phyloP scores from a whole-genome alignment of 92 coral and sea anemone species.

The Zoanthus solanderi region DNA sequence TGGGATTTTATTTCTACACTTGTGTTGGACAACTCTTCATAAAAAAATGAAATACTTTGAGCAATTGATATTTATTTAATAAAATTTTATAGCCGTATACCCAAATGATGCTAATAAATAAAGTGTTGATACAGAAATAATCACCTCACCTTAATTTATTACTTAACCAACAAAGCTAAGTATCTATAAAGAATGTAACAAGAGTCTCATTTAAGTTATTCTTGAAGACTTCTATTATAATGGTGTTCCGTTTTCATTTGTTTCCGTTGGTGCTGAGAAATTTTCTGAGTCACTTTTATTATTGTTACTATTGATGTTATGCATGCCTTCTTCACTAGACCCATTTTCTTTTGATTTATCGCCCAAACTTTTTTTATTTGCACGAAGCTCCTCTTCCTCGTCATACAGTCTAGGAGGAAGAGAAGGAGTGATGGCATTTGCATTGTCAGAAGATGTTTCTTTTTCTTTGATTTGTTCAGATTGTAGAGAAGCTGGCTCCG shows the following conservation, averaged over 20 bases:
- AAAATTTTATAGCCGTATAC: too few species aligned
- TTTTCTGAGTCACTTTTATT: not conserved
- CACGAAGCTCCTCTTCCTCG: slow-evolving; percentile 1
- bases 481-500: not conserved
- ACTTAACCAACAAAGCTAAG: too few species aligned
- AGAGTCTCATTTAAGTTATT: too few species aligned
- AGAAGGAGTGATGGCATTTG: not conserved
- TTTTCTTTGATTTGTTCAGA: not conserved
- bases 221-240: not conserved
- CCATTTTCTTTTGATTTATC: not conserved
- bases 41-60: too few species aligned
- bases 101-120: too few species aligned
- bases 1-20: too few species aligned
- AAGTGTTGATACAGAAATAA: too few species aligned
- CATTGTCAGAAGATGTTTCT: not conserved
- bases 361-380: not conserved
- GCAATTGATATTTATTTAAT: too few species aligned
- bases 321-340: not conserved
- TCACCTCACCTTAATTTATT: too few species aligned
- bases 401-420: slow-evolving; percentile 25
- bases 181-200: too few species aligned
- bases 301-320: not conserved
- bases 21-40: too few species aligned
- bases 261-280: not conserved
- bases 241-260: not conserved